A percentile compares a stretch with the other conserved stretches of the same genome.
Evolutionary conservation across 2,888 invertebrate species (phyloP).

Genomic region (Imbricaverruca yamaguchii): DNA sequence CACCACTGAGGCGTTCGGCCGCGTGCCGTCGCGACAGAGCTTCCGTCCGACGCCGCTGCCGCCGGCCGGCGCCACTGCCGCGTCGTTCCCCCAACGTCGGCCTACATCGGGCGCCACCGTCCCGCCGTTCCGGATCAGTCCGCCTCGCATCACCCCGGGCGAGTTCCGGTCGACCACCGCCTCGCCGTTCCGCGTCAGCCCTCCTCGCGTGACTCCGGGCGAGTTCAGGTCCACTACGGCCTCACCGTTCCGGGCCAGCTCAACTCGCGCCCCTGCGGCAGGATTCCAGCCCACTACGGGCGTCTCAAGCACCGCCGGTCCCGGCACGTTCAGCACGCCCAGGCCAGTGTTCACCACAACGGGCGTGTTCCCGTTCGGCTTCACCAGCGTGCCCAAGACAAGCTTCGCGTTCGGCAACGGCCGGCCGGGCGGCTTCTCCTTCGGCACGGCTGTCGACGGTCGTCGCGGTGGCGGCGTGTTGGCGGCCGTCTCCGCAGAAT

Average conservation of each 20-base stretch:
- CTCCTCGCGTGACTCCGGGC: neutral
- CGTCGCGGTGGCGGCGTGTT: no score
- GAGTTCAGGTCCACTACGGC: neutral
- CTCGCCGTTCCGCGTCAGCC: neutral
- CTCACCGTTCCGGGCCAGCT: neutral
- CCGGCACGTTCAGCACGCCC: neutral
- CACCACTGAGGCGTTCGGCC: neutral
- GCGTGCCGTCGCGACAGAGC: neutral
- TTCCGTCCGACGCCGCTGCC: neutral
- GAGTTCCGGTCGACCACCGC: conserved; percentile 1
- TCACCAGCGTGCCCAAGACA: neutral
- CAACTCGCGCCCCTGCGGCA: neutral
- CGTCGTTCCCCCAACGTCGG: neutral
- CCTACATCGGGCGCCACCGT: neutral
- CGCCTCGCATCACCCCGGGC: neutral
- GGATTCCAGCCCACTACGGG: neutral
- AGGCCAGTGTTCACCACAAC: neutral
- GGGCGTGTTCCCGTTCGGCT: neutral
- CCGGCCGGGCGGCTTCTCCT: neutral
- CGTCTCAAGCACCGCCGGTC: neutral
- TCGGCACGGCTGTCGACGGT: neutral
- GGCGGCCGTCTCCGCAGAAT: no score
- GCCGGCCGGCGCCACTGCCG: neutral
- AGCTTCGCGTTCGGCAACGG: conserved; percentile 6
- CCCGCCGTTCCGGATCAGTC: neutral